A percentile compares a stretch with the other conserved stretches of the same genome.
These are phyloP conservation scores for Noctua pronuba DNA, from an alignment of 2,888 invertebrate species.

Conservation along the genomic window DNA sequence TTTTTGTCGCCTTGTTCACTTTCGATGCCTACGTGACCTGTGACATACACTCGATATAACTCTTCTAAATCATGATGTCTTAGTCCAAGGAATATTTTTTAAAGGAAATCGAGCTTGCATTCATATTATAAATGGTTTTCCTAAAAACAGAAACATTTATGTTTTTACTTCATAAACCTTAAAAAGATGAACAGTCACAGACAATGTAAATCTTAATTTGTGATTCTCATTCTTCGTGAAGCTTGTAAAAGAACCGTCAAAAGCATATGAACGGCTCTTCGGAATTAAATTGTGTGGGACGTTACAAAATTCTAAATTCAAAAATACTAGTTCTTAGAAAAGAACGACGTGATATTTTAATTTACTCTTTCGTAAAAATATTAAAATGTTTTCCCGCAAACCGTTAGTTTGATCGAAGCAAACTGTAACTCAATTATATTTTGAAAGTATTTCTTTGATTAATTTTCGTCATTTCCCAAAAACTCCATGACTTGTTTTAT, in stretches of 20 bases:
- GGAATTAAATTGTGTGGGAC: background rate
- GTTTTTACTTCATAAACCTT: background rate
- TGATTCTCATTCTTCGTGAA: background rate
- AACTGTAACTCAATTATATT: background rate
- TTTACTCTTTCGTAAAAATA: background rate
- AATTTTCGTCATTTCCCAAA: constrained; percentile 1
- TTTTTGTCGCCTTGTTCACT: background rate
- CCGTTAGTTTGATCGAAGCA: background rate
- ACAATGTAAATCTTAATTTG: background rate
- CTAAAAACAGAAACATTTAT: background rate
- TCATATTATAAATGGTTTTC: too few relatives aligned
- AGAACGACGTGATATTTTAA: background rate
- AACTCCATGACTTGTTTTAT: background rate
- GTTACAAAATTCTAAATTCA: background rate
- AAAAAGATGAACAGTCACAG: background rate
- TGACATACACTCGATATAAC: constrained; percentile 23
- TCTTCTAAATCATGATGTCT: background rate
- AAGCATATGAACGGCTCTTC: too few relatives aligned
- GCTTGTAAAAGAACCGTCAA: background rate
- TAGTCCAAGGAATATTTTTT: constrained; percentile 8
- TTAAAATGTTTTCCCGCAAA: background rate
- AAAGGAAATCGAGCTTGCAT: background rate
- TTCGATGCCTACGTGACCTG: constrained; percentile 46
- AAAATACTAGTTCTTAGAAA: background rate
- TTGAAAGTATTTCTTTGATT: background rate